Base-by-base conservation (phyloP, 1,140 invertebrate genomes). In the Colletes gigas region DNA sequence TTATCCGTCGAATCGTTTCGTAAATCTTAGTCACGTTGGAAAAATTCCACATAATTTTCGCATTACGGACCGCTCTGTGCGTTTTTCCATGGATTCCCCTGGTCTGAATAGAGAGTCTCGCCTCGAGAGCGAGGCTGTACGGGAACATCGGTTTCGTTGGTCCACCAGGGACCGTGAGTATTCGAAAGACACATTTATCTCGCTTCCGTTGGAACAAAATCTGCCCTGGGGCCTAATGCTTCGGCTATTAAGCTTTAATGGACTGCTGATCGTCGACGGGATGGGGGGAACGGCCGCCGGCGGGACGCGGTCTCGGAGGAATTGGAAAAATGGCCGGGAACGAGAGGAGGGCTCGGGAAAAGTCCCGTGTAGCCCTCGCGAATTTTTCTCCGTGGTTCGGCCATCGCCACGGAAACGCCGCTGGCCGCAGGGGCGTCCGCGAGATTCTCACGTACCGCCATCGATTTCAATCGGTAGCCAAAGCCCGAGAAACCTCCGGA, bases 181-280 rank as follows among this genome's bases (percentile, higher is more conserved):
- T 87, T 88, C 78, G 85, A 88, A 88, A 89, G 82, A 89, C 82
- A 89, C 86, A 92, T 92, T 91, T 89, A 91, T 91, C 90, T 89
- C 82, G 83, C 73, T 89, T 89, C 81, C 76, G 87, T 75, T 79
- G 84, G 89, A 91, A 90, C 88, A 89, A 90, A 92, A 91, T 91
- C 83, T 89, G 87, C 91, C 89, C 90, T 88, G 72, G 90, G 89
- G 91, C 85, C 91, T 89, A 88, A 90, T 91, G 89, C 90, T 91
- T 90, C 88, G 88, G 85, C 88, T 90, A 90, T 91, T 89, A 92
- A 89, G 84, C 77, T 90, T 85, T 89, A 89, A 89, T 89, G 85
- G 88, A 89, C 87, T 86, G 82, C 81, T 83, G 87, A 88, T 88
- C 87, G 86, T 69, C 78, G 14, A 39, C 63, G 47, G 57, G 68